Conservation (phyloP, 2,797 vertebrate species). For the Distichodus sexfasciatus region DNA sequence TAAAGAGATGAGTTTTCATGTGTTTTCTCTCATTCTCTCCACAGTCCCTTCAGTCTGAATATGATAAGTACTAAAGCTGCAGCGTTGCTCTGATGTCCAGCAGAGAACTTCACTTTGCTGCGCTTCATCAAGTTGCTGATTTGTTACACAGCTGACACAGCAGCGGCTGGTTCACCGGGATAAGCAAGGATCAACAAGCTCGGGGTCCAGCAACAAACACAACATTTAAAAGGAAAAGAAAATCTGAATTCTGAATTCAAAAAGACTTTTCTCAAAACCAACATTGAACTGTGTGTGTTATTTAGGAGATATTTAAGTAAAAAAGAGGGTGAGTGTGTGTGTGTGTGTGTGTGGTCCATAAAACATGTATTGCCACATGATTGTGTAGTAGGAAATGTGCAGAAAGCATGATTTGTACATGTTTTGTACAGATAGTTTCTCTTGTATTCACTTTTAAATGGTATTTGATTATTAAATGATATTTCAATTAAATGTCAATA, state of each 20-base stretch:
- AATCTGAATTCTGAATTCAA: too few species aligned
- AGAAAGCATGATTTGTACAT: constrained; percentile 26
- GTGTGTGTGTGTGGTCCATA: too few species aligned
- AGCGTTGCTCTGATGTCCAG: not conserved
- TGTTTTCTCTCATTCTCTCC: constrained; percentile 24
- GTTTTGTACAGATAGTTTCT: constrained; percentile 27
- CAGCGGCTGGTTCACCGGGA: too few species aligned
- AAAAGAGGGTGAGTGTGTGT: too few species aligned
- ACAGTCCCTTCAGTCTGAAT: constrained; percentile 53
- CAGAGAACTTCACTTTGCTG: not conserved
- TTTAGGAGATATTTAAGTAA: too few species aligned
- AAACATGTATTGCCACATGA: constrained; percentile 1
- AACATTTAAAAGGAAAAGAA: too few species aligned
- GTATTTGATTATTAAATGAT: not conserved
- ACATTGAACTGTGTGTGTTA: too few species aligned
- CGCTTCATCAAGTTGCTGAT: constrained; percentile 5
- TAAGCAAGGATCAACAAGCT: too few species aligned
- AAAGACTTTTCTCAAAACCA: too few species aligned
- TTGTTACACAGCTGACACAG: not conserved
- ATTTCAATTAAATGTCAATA: not conserved
- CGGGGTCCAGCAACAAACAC: too few species aligned
- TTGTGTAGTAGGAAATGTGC: too few species aligned
- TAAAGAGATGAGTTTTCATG: not conserved
- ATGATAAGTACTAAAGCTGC: constrained; percentile 44
- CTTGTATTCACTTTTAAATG: not conserved